Percentiles rank a stretch among this genome's conserved stretches.
These are phyloP conservation scores for Sphenodon punctatus DNA, from an alignment of 2,797 vertebrate genomes.

Conservation along the genomic window DNA sequence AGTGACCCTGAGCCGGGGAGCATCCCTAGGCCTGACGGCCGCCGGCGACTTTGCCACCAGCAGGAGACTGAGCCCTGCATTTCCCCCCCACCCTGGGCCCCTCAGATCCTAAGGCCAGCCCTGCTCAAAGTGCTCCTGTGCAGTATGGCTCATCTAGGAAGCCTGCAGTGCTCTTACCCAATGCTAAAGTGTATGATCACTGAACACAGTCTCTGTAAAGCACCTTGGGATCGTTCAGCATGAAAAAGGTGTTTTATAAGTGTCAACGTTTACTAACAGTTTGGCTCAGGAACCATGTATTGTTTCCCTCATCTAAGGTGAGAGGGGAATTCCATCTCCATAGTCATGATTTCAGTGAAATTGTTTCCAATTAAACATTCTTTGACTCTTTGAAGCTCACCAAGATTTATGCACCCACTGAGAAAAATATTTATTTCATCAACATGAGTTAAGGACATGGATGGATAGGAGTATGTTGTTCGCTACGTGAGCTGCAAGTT, in stretches of 20 bases:
- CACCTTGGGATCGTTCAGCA: background rate
- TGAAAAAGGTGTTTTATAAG: background rate
- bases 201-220: background rate
- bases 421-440: slow-evolving; percentile 10
- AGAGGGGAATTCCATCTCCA: slow-evolving; percentile 19
- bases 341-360: slow-evolving; percentile 23
- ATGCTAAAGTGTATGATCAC: slow-evolving; percentile 11
- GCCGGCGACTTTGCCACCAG: too few relatives aligned
- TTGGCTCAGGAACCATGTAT: background rate
- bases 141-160: background rate
- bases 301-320: background rate
- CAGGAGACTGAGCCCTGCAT: too few relatives aligned
- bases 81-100: too few relatives aligned
- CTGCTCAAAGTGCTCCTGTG: background rate
- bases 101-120: too few relatives aligned
- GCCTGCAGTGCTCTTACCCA: background rate
- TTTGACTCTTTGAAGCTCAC: slow-evolving; percentile 33
- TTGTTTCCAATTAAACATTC: slow-evolving; percentile 15
- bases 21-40: too few relatives aligned
- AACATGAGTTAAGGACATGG: background rate
- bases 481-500: slow-evolving; percentile 8
- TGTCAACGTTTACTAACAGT: slow-evolving; percentile 4
- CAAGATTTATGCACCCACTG: background rate
- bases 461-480: background rate
- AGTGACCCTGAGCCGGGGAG: too few relatives aligned